Base-by-base conservation (phyloP, 2,113 vertebrate genomes). In the Caranx ignobilis region DNA sequence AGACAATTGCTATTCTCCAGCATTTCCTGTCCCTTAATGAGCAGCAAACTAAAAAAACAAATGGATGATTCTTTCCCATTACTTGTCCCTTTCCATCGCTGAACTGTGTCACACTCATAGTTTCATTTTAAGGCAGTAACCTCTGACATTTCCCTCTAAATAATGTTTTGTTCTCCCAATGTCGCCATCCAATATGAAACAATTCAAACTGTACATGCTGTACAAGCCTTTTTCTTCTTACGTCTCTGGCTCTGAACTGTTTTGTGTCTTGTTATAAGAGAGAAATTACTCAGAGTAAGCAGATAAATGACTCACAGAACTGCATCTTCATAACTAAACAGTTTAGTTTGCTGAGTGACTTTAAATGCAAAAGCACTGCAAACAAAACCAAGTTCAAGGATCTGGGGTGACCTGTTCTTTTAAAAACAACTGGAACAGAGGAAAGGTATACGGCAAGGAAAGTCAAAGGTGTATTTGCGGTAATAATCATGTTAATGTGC, bases 11-110 rank as follows among this genome's bases (percentile, higher is more conserved):
- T 72, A 26, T 63, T 81, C 54, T 85, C 43, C 11, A 50, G 41
- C 50, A 55, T 62, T 68, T 54, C 26, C 50, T 41, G 34, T 68
- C 57, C 32, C 21, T 81, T 61, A 84, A 83, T 79, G 71, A 77
- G 56, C 11, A 60, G 55, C 47, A 21, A 13, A 61, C 64, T 70
- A 19, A 56, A 63, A 65, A 43, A 19, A 13, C 1, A 37, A 52
- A 72, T 13, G 50, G 26, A 59, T 56, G 31, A 65, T 78, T 61
- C 6, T 41, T 64, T 74, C n/a, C 10, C 18, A 45, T 69, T 56
- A 59, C 10, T 21, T 79, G 39, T 69, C n/a, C 7, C 18, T 45
- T 34, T 68, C 72, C 11, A 37, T 63, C 35, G 59, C 54, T 43
- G 41, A 72, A 43, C 75, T 43, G 5, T 61, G 8, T 21, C 32